These are phyloP conservation scores for Bombus ignitus DNA, from an alignment of 1,140 invertebrate genomes.

Conservation along the genomic window DNA sequence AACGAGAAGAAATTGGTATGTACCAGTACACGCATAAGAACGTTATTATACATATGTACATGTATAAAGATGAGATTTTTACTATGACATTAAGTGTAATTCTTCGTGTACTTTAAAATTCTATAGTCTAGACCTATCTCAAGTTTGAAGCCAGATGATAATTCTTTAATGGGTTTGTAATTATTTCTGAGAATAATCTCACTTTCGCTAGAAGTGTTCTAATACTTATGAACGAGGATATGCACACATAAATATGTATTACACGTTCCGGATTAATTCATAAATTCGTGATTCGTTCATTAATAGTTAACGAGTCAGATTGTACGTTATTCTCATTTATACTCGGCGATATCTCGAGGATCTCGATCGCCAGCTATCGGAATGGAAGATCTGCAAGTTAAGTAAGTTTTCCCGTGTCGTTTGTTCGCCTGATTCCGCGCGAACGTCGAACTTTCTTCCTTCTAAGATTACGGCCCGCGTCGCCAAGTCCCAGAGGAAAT, in stretches of 20 bases:
- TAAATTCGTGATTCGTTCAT: background rate
- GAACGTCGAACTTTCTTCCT: conserved; percentile 32
- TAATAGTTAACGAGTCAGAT: conserved; percentile 7
- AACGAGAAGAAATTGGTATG: too few relatives aligned
- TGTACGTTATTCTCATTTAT: background rate
- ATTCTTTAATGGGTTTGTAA: background rate
- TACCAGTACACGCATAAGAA: too few relatives aligned
- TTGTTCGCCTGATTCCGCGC: background rate
- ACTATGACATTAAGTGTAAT: too few relatives aligned
- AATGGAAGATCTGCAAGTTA: conserved; percentile 23
- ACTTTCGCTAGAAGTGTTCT: background rate
- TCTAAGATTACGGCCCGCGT: conserved; percentile 44
- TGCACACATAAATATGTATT: background rate
- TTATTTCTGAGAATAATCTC: background rate
- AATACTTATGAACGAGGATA: background rate
- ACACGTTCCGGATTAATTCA: background rate
- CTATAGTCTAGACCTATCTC: too few relatives aligned
- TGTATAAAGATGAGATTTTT: too few relatives aligned
- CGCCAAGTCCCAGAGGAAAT: conserved; percentile 56
- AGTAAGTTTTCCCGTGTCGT: conserved; percentile 34
- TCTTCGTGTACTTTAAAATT: too few relatives aligned
- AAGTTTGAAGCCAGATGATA: background rate
- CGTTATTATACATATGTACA: too few relatives aligned
- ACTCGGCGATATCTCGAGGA: background rate
- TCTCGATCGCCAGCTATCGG: background rate